Conservation (phyloP, 2,797 vertebrate species). For the Scyliorhinus canicula region DNA sequence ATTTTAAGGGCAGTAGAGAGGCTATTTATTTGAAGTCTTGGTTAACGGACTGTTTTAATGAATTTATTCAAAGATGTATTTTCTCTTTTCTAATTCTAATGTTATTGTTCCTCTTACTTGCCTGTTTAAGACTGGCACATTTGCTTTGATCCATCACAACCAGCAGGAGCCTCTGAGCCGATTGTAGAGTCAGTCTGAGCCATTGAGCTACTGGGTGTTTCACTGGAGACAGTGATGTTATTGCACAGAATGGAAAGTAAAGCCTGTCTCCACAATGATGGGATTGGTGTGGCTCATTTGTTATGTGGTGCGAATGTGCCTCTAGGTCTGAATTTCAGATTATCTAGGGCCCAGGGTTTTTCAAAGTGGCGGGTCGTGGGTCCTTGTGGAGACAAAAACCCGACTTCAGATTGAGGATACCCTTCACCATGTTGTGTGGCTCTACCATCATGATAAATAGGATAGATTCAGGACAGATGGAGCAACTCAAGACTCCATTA, state of each 20-base stretch:
- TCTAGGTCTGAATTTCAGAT: neutral
- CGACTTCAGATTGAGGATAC: too few species aligned
- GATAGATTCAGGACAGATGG: too few species aligned
- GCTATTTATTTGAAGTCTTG: neutral
- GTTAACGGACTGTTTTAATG: neutral
- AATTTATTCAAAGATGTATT: neutral
- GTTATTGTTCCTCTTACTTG: neutral
- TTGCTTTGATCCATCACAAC: neutral
- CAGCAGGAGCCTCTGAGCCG: neutral
- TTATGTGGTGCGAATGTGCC: neutral
- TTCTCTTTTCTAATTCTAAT: neutral
- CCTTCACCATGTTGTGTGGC: too few species aligned
- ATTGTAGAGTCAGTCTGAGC: neutral
- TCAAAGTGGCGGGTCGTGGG: too few species aligned
- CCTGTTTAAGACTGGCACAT: neutral
- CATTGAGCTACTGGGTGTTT: neutral
- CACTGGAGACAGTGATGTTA: neutral
- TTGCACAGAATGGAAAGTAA: neutral
- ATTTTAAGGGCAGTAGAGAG: neutral
- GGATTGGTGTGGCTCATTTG: neutral
- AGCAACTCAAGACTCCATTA: too few species aligned
- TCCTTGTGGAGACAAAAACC: too few species aligned
- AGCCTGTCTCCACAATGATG: neutral
- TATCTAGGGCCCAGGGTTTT: too few species aligned
- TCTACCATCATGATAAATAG: too few species aligned